Evolutionary conservation across 2,113 vertebrate genomes (phyloP), one percentile per base, ranked within the genome.

Genomic region (Petromus typicus): DNA sequence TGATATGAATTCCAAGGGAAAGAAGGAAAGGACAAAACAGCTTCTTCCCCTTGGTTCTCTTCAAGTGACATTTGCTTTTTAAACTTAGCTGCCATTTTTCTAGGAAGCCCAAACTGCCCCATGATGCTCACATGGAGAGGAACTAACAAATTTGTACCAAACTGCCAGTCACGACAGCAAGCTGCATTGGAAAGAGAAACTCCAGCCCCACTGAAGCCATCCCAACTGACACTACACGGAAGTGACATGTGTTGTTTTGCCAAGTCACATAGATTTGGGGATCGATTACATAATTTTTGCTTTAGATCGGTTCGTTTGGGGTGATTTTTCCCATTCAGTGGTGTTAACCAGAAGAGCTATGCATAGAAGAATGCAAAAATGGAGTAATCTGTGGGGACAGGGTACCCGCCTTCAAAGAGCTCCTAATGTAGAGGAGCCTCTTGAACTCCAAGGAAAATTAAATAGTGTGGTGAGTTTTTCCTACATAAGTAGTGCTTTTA

Each of bases 391-490:
- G 14, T 14, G 13, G 63, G 11, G 3, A 37, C 1, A 75, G 22
- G 32, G 16, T 37, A 12, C 5, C 66, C 59, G 27, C 45, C 73
- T 75, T 71, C 48, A 90, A 48, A 32, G 25, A 48, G 54, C 32
- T 84, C 43, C 54, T 27, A 23, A 14, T 32, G 14, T 57, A 37
- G 22, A 86, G 23, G 61, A 78, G 23, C 51, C 40, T 22, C 79
- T 91, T 73, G 54, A 81, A 86, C 23, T 8, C 76, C 76, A 83
- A 90, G 32, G 82, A 80, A 89, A 76, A 82, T 81, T 79, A 89
- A 88, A 63, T 18, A 48, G 16, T 63, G 57, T 27, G 34, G 63
- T 67, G n/a, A 87, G 18, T 18, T 23, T 12, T 75, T 32, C 43
- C 57, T 27, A 32, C 18, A n/a, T 32, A 89, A 61, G 59, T 51